Conservation (phyloP, 2,888 invertebrate genomes). For the Pachliopta kotzebuea region DNA sequence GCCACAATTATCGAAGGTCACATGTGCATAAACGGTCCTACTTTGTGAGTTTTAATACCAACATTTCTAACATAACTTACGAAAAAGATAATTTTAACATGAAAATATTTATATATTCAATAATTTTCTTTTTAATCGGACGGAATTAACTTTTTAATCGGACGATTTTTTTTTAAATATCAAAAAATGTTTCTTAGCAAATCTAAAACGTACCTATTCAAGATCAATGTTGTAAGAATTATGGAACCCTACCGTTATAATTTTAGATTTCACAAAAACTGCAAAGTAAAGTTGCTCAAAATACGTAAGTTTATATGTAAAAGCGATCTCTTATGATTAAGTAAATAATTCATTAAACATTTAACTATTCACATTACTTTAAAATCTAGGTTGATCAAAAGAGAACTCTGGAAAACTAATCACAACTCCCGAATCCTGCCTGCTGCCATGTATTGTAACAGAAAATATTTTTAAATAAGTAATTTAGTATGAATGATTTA, state of each 20-base stretch:
- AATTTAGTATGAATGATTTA: neutral
- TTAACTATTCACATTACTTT: too few relatives aligned
- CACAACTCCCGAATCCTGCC: neutral
- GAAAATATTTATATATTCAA: neutral
- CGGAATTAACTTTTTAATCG: neutral
- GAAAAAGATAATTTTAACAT: neutral
- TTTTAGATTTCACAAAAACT: constrained; percentile 9
- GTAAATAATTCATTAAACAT: too few relatives aligned
- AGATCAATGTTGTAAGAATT: neutral
- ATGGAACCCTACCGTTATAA: neutral
- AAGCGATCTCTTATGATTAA: too few relatives aligned
- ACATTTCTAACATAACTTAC: neutral
- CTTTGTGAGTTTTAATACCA: neutral
- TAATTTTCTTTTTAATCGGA: too few relatives aligned
- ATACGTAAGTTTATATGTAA: too few relatives aligned
- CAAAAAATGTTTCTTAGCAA: neutral
- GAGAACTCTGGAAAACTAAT: neutral
- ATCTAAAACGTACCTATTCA: neutral
- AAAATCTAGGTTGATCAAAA: too few relatives aligned
- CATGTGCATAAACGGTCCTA: neutral
- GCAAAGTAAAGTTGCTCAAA: constrained; percentile 26
- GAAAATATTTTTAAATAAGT: neutral
- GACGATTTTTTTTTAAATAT: neutral
- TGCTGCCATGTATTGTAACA: neutral
- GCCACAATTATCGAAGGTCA: neutral